Conservation (phyloP, 2,888 invertebrate genomes). For the Orthonevra nobilis region DNA sequence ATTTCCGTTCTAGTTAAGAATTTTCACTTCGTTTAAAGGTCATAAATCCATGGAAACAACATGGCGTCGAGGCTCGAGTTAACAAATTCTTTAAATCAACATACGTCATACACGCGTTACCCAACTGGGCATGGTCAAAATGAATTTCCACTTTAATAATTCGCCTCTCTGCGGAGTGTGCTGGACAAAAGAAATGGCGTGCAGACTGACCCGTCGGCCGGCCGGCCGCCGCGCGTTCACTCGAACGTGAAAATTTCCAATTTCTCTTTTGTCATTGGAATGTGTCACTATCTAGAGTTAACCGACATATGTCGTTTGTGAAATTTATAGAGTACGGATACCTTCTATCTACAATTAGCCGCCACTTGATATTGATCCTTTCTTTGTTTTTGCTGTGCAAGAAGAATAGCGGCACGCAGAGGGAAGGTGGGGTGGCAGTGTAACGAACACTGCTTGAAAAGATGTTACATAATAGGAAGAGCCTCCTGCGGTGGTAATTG, state of each 20-base stretch:
- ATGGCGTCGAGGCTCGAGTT: neutral
- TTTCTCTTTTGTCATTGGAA: conserved; percentile 64
- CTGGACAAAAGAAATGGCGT: conserved; percentile 47
- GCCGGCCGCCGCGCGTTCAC: conserved; percentile 29
- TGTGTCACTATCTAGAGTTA: conserved; percentile 49
- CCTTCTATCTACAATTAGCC: conserved; percentile 50
- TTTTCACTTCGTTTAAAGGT: conserved; percentile 36
- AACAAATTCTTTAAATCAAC: conserved; percentile 42
- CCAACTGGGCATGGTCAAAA: conserved; percentile 46
- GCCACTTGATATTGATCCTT: conserved; percentile 66
- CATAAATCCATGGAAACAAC: conserved; percentile 56
- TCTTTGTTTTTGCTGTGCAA: conserved; percentile 18
- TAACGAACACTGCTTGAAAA: conserved; percentile 6
- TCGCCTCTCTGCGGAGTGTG: too few relatives aligned
- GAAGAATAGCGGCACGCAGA: conserved; percentile 44
- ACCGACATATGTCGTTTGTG: conserved; percentile 67
- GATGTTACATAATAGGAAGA: conserved; percentile 49
- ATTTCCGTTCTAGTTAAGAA: conserved; percentile 65
- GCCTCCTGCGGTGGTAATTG: conserved; percentile 62
- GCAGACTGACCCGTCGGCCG: conserved; percentile 18
- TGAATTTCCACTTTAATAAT: conserved; percentile 6
- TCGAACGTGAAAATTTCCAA: conserved; percentile 64
- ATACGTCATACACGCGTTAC: conserved; percentile 64
- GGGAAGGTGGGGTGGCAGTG: conserved; percentile 21
- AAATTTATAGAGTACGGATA: neutral